These are phyloP conservation scores for Drosophila tsacasi DNA, from an alignment of 1,140 invertebrate genomes.

Conservation along the genomic window DNA sequence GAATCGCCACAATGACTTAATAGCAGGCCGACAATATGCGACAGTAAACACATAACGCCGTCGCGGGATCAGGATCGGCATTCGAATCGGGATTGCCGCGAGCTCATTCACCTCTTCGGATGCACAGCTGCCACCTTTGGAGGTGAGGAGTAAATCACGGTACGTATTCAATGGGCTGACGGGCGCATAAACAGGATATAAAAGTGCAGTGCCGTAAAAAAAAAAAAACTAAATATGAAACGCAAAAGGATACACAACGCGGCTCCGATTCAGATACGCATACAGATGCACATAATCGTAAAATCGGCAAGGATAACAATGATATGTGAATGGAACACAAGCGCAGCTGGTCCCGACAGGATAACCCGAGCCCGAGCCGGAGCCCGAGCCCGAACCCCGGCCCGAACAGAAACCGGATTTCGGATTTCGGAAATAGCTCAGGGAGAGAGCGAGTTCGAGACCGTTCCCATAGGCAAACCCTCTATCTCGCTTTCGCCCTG, in stretches of 20 bases:
- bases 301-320: slow-evolving; percentile 80
- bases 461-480: not conserved
- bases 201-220: slow-evolving; percentile 69
- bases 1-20: slow-evolving; percentile 41
- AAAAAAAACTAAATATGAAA: slow-evolving; percentile 12
- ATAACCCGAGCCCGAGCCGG: slow-evolving; percentile 39
- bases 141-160: slow-evolving; percentile 55
- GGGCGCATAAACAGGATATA: slow-evolving; percentile 81
- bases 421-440: slow-evolving; percentile 59
- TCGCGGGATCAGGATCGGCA: slow-evolving; percentile 39
- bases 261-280: slow-evolving; percentile 38
- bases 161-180: slow-evolving; percentile 59
- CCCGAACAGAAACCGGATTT: slow-evolving; percentile 73
- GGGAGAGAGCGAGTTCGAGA: slow-evolving; percentile 48
- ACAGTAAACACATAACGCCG: slow-evolving; percentile 43
- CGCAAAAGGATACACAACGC: slow-evolving; percentile 54
- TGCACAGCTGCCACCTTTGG: slow-evolving; percentile 42
- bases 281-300: slow-evolving; percentile 57
- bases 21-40: slow-evolving; percentile 27
- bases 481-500: slow-evolving; percentile 3
- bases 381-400: not conserved
- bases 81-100: slow-evolving; percentile 17
- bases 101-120: slow-evolving; percentile 59
- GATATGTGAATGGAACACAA: slow-evolving; percentile 60
- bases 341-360: slow-evolving; percentile 69